A percentile compares a stretch with the other conserved stretches of the same genome.
These are phyloP conservation scores for Eurystomus gularis DNA, from an alignment of 2,113 vertebrate genomes.

Conservation along the genomic window DNA sequence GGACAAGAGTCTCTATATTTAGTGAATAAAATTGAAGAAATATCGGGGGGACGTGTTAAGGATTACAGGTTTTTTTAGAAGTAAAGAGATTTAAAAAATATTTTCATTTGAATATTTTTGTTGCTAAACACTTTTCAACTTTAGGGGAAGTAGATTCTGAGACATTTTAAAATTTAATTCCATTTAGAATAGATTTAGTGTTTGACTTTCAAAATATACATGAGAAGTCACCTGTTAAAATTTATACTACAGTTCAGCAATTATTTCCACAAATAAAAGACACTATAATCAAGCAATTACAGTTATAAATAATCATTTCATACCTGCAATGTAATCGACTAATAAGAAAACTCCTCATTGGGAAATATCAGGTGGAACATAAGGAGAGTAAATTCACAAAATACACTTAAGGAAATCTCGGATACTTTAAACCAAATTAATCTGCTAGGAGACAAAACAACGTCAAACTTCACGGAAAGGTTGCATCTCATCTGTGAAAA, in stretches of 20 bases:
- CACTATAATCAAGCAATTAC: not conserved
- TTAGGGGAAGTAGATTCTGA: not conserved
- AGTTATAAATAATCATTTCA: not conserved
- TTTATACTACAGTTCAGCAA: not conserved
- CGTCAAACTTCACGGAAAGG: not conserved
- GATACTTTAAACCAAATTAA: not conserved
- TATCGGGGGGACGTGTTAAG: rapidly evolving
- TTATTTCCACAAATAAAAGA: not conserved
- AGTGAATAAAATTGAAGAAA: not conserved
- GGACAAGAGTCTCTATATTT: not conserved
- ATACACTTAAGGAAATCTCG: not conserved
- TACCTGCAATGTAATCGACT: not conserved
- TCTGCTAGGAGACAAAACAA: not conserved
- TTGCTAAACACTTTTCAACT: not conserved
- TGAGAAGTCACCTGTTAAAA: not conserved
- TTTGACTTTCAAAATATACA: not conserved
- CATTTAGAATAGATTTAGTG: not conserved
- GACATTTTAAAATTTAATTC: not conserved
- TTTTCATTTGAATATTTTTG: not conserved
- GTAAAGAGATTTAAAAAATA: not conserved
- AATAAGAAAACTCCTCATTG: not conserved
- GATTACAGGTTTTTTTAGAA: not conserved
- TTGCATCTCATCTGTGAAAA: not conserved
- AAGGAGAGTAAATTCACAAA: not conserved
- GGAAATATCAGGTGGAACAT: not conserved